Evolutionary conservation across 2,797 vertebrate species (phyloP).

Genomic region (Mycteria americana): DNA sequence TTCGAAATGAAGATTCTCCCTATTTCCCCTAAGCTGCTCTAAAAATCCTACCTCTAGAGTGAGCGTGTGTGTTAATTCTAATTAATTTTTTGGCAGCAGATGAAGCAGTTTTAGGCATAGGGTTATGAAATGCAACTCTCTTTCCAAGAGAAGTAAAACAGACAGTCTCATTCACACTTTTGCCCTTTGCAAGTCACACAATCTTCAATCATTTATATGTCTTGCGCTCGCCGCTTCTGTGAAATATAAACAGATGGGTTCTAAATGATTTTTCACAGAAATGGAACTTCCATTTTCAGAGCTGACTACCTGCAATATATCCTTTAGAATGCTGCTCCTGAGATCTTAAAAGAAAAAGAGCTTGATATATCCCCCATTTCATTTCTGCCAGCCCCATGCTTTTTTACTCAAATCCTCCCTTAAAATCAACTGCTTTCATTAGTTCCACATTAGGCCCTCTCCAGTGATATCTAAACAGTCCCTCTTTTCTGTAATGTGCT

Average conservation of each 20-base stretch:
- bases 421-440: neutral
- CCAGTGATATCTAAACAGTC: neutral
- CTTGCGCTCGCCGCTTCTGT: neutral
- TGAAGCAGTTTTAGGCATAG: neutral
- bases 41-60: neutral
- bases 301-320: conserved; percentile 11
- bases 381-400: neutral
- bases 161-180: conserved; percentile 25
- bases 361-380: neutral
- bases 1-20: neutral
- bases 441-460: neutral
- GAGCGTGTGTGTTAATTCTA: neutral
- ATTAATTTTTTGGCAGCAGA: conserved; percentile 29
- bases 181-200: conserved; percentile 47
- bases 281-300: conserved; percentile 22
- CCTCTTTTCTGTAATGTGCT: neutral
- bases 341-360: neutral
- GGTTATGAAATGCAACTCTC: neutral
- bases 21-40: neutral
- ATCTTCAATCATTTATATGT: conserved; percentile 22
- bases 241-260: conserved; percentile 56
- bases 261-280: conserved; percentile 43
- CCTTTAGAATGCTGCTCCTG: neutral
- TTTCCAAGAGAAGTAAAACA: conserved; percentile 31
- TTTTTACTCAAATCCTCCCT: neutral